Evolutionary conservation across 2,797 vertebrate species (phyloP), one percentile per base, ranked within the genome.

Genomic region (Chrosomus eos): DNA sequence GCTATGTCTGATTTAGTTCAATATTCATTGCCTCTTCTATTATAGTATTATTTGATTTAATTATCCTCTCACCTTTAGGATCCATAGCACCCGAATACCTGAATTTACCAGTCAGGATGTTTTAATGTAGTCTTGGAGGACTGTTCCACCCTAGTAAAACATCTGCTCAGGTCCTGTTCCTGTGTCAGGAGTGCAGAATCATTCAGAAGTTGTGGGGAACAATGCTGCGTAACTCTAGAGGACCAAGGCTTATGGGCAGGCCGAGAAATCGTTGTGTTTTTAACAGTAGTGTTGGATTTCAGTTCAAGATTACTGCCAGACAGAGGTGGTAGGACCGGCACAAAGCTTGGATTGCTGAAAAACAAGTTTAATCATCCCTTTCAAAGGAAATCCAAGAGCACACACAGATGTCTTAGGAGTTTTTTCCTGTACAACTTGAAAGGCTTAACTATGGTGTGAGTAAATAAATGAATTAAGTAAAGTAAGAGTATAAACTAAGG

Each of bases 231-330:
- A 91, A 91, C 80, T 83, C 77, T 86, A 89, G 84, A 89, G 85
- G 86, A 77, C 84, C 70, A 7, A 48, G 74, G 94, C 94, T 95
- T 94, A 94, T 45, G 77, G 82, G 83, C 76, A 86, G 90, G 88
- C 51, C 0, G 90, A 90, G 94, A 91, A 91, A 90, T 89, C 91
- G 85, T 86, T 87, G 78, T 85, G 84, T 88, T 77, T 83, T 87
- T 85, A 89, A 90, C 84, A 86, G 81, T 86, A 79, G 86, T 88
- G 84, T 88, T 90, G 80, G 86, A 89, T 88, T 92, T 85, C 88
- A 58, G 55, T 87, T 66, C 21, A 55, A 79, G 86, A 86, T 87
- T 88, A 88, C 88, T 87, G 80, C 79, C 45, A 81, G 68, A 82
- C 84, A 89, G 70, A 86, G 78, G 82, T 84, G 79, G 85, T 81